Conservation (phyloP, 2,888 invertebrate genomes). For the Coleophora deauratella region DNA sequence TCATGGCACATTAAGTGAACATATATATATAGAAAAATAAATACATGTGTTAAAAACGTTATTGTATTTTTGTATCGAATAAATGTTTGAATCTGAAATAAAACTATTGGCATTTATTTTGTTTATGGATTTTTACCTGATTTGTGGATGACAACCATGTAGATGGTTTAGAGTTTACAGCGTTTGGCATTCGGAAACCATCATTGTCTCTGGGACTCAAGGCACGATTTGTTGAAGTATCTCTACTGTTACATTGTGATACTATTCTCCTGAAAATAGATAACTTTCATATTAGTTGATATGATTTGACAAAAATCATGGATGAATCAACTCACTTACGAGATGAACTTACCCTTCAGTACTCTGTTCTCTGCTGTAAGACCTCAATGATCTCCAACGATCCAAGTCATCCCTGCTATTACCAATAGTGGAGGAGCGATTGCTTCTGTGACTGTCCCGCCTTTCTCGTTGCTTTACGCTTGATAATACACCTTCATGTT, state of each 20-base stretch:
- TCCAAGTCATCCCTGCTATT: conserved; percentile 65
- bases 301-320: no score
- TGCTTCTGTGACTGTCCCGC: conserved; percentile 59
- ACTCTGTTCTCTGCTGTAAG: conserved; percentile 67
- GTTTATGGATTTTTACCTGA: conserved; percentile 39
- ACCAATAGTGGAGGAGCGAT: conserved; percentile 60
- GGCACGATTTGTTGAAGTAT: conserved; percentile 51
- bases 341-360: conserved; percentile 50
- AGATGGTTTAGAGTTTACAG: conserved; percentile 35
- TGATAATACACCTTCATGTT: conserved; percentile 40
- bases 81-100: no score
- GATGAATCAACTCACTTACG: no score
- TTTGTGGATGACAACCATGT: conserved; percentile 37
- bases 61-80: no score
- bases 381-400: conserved; percentile 61
- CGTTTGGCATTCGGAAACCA: conserved; percentile 56
- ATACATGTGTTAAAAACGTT: no score
- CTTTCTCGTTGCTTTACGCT: conserved; percentile 48
- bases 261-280: conserved; percentile 52
- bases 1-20: no score
- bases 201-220: conserved; percentile 58
- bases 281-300: no score
- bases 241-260: conserved; percentile 65
- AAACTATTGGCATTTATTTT: no score
- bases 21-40: no score